phyloP scores from a whole-genome alignment of 2,797 vertebrate species.

The Borostomias antarcticus region DNA sequence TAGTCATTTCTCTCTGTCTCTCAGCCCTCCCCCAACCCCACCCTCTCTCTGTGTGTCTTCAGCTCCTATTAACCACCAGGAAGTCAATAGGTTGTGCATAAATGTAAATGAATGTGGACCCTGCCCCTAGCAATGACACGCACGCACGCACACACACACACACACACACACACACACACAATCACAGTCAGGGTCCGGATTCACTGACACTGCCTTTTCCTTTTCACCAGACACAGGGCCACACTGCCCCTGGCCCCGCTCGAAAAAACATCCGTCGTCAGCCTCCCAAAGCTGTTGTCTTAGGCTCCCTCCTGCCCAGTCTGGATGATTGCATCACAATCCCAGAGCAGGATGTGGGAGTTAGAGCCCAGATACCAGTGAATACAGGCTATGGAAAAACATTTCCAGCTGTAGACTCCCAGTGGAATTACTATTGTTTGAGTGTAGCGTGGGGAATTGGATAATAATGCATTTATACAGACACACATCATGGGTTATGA shows the following conservation, averaged over 20 bases:
- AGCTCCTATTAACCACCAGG: no score
- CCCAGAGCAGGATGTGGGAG: slow-evolving; percentile 62
- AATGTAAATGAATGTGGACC: slow-evolving; percentile 1
- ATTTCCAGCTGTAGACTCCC: slow-evolving; percentile 14
- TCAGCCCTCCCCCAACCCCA: no score
- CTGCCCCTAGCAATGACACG: background rate
- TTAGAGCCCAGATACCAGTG: slow-evolving; percentile 4
- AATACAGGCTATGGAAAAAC: slow-evolving; percentile 20
- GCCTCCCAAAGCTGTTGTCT: slow-evolving; percentile 16
- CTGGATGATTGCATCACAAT: slow-evolving; percentile 57
- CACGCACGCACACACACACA: background rate
- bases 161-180: background rate
- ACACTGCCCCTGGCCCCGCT: background rate
- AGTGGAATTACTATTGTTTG: slow-evolving; percentile 19
- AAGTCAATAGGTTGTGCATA: no score
- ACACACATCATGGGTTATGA: slow-evolving; percentile 19
- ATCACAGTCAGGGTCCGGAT: background rate
- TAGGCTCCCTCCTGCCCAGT: no score
- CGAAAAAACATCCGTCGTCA: slow-evolving; percentile 11
- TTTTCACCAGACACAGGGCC: slow-evolving; percentile 16
- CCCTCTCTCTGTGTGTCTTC: no score
- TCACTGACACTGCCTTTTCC: slow-evolving; percentile 14
- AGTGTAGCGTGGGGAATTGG: slow-evolving; percentile 6
- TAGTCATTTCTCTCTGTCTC: no score
- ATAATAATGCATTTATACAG: slow-evolving; percentile 24